These are phyloP conservation scores for Linepithema humile DNA, from an alignment of 1,140 invertebrate genomes.

Conservation along the genomic window DNA sequence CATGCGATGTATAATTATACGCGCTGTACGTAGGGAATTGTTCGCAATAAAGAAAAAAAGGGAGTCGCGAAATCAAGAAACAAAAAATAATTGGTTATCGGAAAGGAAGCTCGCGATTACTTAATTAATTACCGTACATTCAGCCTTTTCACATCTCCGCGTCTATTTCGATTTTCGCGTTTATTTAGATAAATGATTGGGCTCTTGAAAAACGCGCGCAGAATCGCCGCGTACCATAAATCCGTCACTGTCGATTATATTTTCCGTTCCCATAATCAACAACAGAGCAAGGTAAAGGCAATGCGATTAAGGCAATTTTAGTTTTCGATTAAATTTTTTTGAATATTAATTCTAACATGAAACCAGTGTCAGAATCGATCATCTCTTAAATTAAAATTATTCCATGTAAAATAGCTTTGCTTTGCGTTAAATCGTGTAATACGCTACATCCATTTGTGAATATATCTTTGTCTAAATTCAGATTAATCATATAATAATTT, in stretches of 20 bases:
- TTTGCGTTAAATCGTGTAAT: background rate
- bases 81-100: slow-evolving; percentile 28
- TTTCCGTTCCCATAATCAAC: slow-evolving; percentile 53
- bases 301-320: slow-evolving; percentile 55
- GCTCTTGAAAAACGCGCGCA: slow-evolving; percentile 40
- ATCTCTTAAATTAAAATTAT: slow-evolving; percentile 52
- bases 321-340: slow-evolving; percentile 54
- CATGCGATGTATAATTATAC: slow-evolving; percentile 47
- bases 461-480: background rate
- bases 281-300: slow-evolving; percentile 42
- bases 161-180: slow-evolving; percentile 49
- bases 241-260: slow-evolving; percentile 57
- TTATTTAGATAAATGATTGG: slow-evolving; percentile 59
- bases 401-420: slow-evolving; percentile 22
- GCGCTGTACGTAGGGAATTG: slow-evolving; percentile 20
- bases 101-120: slow-evolving; percentile 15
- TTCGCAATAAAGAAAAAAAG: slow-evolving; percentile 32
- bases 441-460: background rate
- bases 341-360: slow-evolving; percentile 53
- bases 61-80: slow-evolving; percentile 31
- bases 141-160: background rate
- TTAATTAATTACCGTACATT: slow-evolving; percentile 47
- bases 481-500: slow-evolving; percentile 37
- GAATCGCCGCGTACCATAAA: slow-evolving; percentile 47
- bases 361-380: slow-evolving; percentile 21